Base-by-base conservation (phyloP, 2,888 invertebrate species). In the Hemithea aestivaria region DNA sequence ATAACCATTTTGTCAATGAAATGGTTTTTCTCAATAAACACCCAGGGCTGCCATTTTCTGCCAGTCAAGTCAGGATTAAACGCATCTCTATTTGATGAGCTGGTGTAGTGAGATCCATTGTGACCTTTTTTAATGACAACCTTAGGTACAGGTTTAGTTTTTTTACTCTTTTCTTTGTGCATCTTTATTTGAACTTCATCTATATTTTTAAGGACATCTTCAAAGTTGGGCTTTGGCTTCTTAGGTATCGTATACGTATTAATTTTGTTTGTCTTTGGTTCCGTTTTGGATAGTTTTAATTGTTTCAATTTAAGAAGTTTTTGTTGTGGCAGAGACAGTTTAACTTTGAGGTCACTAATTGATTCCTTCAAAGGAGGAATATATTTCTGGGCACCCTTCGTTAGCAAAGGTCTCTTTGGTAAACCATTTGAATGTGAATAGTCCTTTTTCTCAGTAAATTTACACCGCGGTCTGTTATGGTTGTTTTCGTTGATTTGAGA, bases 1-100 rank as follows among this genome's bases (percentile, higher is more conserved):
- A 66, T 48, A 20, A 79, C 80, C 87, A 88, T 88, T 66, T 77
- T 79, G 49, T 88, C 88, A 47, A 88, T 74, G 44, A 84, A 80
- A 51, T 56, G 51, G 56, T 75, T 78, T 66, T 80, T 85, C 45
- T 84, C 84, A 41, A 88, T 55, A 52, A 81, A 84, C 9, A 88
- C 88, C 83, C 84, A 87, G 0, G 88, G 88, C 59, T 88, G 88
- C 88, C 88, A 88, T 52, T 87, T 88, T 40, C 80, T 74, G 4
- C 87, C 87, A 1, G 87, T 87, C 47, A 87, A 59, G 48, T 87
- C 88, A 10, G 87, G 87, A 54, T 83, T 81, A 39, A 62, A 79
- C 22, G 59, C 52, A 28, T 72, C 53, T 45, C 67, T 72, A 40
- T 64, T 58, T 34, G 71, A 53, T 22, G 73, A 73, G 53, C 87